Evolutionary conservation across 2,888 invertebrate species (phyloP).

Genomic region (Caenorhabditis plicata): DNA sequence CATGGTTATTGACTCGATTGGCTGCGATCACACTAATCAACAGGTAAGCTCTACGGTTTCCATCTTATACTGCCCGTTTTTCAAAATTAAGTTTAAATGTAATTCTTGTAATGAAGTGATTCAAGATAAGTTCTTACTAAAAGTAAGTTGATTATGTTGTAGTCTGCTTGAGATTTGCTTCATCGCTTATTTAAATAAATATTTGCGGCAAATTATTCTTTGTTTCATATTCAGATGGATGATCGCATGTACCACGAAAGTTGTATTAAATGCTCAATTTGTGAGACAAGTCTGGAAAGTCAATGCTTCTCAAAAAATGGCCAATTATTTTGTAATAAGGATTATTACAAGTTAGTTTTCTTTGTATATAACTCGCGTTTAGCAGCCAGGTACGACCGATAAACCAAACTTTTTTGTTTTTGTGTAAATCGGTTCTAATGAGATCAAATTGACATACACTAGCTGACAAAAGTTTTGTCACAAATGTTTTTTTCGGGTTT

Average conservation of each 20-base stretch:
- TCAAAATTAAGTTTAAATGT: conserved; percentile 32
- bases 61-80: not conserved
- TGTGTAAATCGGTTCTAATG: too few relatives aligned
- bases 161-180: conserved; percentile 3
- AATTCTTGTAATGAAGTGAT: conserved; percentile 28
- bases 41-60: conserved; percentile 13
- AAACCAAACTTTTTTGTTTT: too few relatives aligned
- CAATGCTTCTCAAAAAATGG: conserved; percentile 97
- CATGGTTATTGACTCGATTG: conserved; percentile 53
- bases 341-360: conserved; percentile 87
- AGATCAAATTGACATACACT: too few relatives aligned
- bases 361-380: too few relatives aligned
- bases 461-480: too few relatives aligned
- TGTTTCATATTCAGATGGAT: conserved; percentile 30
- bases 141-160: conserved; percentile 25
- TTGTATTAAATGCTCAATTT: conserved; percentile 94
- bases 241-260: conserved; percentile 81
- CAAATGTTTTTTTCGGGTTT: too few relatives aligned
- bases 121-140: conserved; percentile 21
- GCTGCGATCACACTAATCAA: conserved; percentile 33
- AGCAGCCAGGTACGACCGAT: too few relatives aligned
- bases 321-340: conserved; percentile 92
- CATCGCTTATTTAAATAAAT: not conserved
- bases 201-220: not conserved
- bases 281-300: conserved; percentile 86